These are phyloP conservation scores for Drosophila tanythrix DNA, from an alignment of 2,888 invertebrate species.

Conservation along the genomic window DNA sequence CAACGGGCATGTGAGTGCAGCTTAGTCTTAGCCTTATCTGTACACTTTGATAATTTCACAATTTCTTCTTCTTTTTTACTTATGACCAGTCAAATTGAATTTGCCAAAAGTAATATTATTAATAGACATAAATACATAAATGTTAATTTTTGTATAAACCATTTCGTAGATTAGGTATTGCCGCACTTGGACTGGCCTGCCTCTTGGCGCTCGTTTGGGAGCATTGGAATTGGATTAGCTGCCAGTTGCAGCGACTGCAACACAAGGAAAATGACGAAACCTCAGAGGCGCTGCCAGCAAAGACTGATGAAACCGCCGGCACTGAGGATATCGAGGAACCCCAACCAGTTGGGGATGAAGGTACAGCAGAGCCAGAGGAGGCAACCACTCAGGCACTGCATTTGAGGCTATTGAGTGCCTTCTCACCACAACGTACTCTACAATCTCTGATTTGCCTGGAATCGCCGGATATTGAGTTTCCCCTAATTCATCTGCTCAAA, in stretches of 20 bases:
- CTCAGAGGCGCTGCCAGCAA: not conserved
- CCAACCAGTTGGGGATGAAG: conserved; percentile 7
- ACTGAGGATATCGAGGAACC: conserved; percentile 25
- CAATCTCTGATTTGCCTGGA: conserved; percentile 86
- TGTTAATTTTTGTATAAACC: not conserved
- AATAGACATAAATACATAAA: too few species aligned
- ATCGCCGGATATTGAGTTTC: conserved; percentile 86
- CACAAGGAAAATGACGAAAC: not conserved
- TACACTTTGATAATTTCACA: too few species aligned
- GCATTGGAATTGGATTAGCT: conserved; percentile 53
- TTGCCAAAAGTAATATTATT: not conserved
- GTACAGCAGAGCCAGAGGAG: not conserved
- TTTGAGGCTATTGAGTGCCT: conserved; percentile 85
- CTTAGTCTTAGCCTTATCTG: too few species aligned
- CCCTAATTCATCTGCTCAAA: conserved; percentile 90
- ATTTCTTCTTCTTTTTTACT: not conserved
- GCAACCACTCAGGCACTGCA: conserved; percentile 19
- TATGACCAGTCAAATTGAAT: too few species aligned
- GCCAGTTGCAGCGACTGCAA: conserved; percentile 17
- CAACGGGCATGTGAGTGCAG: conserved; percentile 85
- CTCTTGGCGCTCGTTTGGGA: conserved; percentile 47
- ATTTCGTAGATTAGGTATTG: conserved; percentile 37
- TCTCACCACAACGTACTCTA: conserved; percentile 89
- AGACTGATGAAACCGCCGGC: not conserved
- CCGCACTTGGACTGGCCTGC: conserved; percentile 29